Conservation (phyloP, 53 echinoderm and acorn worm genomes). For the Patiria pectinifera region DNA sequence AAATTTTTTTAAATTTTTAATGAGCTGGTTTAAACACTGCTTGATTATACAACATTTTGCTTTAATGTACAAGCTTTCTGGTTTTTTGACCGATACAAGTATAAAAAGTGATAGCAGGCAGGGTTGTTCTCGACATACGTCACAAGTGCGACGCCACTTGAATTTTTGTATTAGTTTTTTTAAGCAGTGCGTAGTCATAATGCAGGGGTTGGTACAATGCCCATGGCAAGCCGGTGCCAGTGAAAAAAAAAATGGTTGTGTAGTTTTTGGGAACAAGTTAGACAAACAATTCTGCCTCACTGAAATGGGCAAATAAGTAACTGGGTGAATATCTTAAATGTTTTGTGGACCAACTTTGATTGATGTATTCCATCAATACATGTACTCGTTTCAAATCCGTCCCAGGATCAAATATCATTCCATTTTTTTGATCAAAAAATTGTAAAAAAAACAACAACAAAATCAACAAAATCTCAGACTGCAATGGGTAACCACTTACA, state of each 20-base stretch:
- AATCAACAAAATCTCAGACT: neutral
- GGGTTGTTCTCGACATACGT: neutral
- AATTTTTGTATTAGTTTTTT: neutral
- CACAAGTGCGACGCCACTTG: neutral
- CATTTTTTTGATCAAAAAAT: neutral
- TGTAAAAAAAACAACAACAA: neutral
- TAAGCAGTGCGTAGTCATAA: neutral
- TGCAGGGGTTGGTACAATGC: neutral
- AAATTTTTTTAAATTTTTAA: neutral
- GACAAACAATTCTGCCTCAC: neutral
- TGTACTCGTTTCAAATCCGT: neutral
- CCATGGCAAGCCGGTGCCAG: neutral
- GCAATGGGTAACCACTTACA: neutral
- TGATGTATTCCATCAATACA: neutral
- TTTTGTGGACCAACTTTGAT: neutral
- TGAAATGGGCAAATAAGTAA: neutral
- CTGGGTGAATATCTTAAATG: neutral
- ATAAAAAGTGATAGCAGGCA: neutral
- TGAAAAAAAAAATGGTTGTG: neutral
- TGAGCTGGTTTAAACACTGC: neutral
- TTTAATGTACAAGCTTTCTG: neutral
- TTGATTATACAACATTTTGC: neutral
- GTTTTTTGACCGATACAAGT: neutral
- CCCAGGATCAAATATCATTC: neutral
- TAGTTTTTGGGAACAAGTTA: neutral